Percentiles rank a stretch among this genome's conserved stretches.
Conservation (phyloP, 2,888 invertebrate genomes). For the Vannuccia rotundouncinata region DNA sequence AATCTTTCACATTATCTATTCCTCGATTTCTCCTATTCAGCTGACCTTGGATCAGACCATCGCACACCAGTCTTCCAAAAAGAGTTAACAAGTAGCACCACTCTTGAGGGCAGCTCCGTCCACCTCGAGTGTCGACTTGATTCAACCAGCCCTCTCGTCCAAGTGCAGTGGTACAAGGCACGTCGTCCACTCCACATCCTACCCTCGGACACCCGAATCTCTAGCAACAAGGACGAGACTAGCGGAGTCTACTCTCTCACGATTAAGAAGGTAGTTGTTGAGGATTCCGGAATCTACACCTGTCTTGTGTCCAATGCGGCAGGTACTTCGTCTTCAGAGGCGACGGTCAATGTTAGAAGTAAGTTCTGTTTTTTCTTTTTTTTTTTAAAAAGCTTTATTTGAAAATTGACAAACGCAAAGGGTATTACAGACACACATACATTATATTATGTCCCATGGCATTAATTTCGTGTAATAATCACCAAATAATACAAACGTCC, state of each 20-base stretch:
- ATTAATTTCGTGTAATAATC: neutral
- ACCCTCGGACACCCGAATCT: neutral
- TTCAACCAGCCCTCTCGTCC: neutral
- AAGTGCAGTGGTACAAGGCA: constrained; percentile 10
- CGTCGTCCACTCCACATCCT: neutral
- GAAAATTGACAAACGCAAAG: too few species aligned
- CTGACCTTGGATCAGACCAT: neutral
- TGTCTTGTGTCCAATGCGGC: neutral
- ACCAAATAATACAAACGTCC: too few species aligned
- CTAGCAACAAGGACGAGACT: neutral
- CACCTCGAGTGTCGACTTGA: constrained; percentile 7
- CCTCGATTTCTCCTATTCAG: neutral
- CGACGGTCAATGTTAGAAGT: neutral
- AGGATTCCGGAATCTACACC: neutral
- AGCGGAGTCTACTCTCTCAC: neutral
- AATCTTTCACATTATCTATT: too few species aligned
- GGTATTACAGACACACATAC: too few species aligned
- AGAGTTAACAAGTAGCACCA: neutral
- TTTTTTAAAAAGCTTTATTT: neutral
- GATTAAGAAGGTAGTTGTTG: neutral
- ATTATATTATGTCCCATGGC: too few species aligned
- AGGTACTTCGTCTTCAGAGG: neutral
- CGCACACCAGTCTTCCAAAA: neutral
- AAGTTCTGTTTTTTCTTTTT: neutral
- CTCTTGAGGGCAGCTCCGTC: neutral